Conservation (phyloP, 2,113 vertebrate genomes). For the Phalacrocorax carbo region DNA sequence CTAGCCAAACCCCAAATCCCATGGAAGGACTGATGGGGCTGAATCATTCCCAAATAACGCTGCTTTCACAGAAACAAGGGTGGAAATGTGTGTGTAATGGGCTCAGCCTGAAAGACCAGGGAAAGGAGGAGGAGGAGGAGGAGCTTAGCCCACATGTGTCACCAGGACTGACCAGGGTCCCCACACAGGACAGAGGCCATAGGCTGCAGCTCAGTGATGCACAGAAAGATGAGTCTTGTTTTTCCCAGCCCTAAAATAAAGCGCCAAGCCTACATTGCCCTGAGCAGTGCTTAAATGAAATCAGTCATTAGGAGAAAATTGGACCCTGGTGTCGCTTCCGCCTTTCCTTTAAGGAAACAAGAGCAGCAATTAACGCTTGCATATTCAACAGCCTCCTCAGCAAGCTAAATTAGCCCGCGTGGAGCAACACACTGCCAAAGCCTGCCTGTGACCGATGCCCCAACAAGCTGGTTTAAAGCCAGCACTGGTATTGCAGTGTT, state of each 20-base stretch:
- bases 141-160: fast-evolving
- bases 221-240: not conserved
- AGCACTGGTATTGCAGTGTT: not conserved
- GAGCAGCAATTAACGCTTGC: conserved; percentile 47
- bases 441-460: conserved; percentile 30
- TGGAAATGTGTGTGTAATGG: not conserved
- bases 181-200: not conserved
- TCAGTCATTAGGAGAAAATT: conserved; percentile 60
- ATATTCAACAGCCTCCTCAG: conserved; percentile 55
- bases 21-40: not conserved
- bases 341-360: conserved; percentile 48
- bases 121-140: not conserved
- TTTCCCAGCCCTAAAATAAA: not conserved
- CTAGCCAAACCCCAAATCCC: not conserved
- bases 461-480: conserved; percentile 26
- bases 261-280: not conserved
- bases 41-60: not conserved
- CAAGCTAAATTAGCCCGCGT: conserved; percentile 5
- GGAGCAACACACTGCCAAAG: conserved; percentile 22
- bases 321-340: conserved; percentile 4
- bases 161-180: fast-evolving
- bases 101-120: not conserved
- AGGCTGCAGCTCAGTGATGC: not conserved
- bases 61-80: not conserved
- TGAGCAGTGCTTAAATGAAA: conserved; percentile 41